Evolutionary conservation across 2,888 invertebrate genomes (phyloP), one percentile per base, ranked within the genome.

Genomic region (Hoplodrina blanda): DNA sequence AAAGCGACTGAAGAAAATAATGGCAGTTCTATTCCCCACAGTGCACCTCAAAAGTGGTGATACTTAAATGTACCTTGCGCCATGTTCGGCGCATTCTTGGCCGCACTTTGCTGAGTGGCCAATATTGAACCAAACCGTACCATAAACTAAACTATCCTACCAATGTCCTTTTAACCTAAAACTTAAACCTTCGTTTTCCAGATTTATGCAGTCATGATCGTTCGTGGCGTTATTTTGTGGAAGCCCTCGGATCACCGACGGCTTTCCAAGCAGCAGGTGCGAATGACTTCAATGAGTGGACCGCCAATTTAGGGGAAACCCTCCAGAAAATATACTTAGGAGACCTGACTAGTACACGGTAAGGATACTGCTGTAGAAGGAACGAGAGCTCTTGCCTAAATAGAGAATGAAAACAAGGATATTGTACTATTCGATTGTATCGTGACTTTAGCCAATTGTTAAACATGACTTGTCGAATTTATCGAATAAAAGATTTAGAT

Each of bases 161-260:
- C 17, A 41, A 13, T 41, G 17, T 46, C 46, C 46, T 17, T 37
- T 7, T 37, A 37, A 37, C 37, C 37, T 37, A 5, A 5, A 15
- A 17, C 17, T 44, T 44, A 10, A 17, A 15, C 11, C 1, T 20
- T 53, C 1, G 44, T 60, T 59, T 73, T 78, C 1, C 89, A 96
- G 97, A 97, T 84, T 83, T 97, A 30, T 97, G 97, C 85, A 96
- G 96, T 77, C 97, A 97, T 88, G 95, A 97, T 69, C 93, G 97
- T 20, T 95, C 97, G 0, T 97, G 97, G 96, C 92, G 91, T 71
- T 96, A 94, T 87, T 96, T 95, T 91, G 94, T 95, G 0, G 97
- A 97, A 80, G 94, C 96, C 44, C 93, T 96, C 76, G 83, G 52
- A 53, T 91, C 90, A 0, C 94, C 94, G 2, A 92, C 92, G 3